phyloP scores from a whole-genome alignment of 2,113 vertebrate species.

The Serinus canaria region DNA sequence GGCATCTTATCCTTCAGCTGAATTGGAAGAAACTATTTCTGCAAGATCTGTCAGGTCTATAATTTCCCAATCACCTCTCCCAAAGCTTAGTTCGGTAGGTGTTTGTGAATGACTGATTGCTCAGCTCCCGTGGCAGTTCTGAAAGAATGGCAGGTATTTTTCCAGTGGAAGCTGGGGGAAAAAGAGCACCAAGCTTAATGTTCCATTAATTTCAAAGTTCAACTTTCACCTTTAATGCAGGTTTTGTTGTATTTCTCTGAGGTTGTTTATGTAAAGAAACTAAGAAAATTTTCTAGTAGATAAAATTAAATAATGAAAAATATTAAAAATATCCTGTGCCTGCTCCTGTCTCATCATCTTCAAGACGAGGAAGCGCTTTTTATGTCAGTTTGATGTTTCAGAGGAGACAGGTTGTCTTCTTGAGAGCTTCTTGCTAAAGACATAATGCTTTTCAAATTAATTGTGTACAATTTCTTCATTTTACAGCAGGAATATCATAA shows the following conservation, averaged over 20 bases:
- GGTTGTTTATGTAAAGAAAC: neutral
- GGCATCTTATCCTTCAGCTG: neutral
- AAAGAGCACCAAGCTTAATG: neutral
- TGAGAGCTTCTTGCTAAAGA: neutral
- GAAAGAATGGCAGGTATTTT: neutral
- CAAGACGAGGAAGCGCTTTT: neutral
- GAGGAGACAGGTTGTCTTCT: neutral
- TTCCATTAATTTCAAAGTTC: neutral
- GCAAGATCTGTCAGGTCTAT: neutral
- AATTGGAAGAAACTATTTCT: neutral
- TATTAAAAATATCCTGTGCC: neutral
- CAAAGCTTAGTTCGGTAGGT: neutral
- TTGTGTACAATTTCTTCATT: neutral
- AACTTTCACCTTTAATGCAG: neutral
- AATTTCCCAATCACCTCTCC: neutral
- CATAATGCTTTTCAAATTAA: neutral
- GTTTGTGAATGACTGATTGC: neutral
- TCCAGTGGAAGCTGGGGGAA: rapidly evolving
- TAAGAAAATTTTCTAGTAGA: neutral
- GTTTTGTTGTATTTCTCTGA: neutral
- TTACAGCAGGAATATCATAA: neutral
- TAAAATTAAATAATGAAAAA: neutral
- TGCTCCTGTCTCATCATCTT: neutral
- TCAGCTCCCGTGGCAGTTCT: neutral
- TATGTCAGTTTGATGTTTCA: neutral